A percentile compares a stretch with the other conserved stretches of the same genome.
phyloP scores from a whole-genome alignment of 2,113 vertebrate species.

The Labeo catla region DNA sequence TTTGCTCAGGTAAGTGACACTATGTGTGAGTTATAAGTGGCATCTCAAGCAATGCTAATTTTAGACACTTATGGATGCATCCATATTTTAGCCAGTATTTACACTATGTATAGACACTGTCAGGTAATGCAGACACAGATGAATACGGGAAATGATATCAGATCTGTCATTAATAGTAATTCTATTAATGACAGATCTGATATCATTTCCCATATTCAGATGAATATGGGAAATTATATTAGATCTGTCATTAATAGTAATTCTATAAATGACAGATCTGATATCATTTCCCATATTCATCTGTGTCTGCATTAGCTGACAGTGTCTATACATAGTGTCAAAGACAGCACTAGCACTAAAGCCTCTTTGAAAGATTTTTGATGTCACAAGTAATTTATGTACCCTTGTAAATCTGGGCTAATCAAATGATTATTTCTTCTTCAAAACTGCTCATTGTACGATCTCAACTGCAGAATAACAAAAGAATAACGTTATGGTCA shows the following conservation, averaged over 20 bases:
- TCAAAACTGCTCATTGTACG: too few relatives aligned
- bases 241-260: background rate
- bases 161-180: background rate
- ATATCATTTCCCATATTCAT: background rate
- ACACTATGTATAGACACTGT: too few relatives aligned
- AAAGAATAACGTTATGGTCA: background rate
- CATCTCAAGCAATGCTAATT: background rate
- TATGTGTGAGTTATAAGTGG: background rate
- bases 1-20: conserved; percentile 73
- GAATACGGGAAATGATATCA: background rate
- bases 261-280: background rate
- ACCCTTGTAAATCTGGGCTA: too few relatives aligned
- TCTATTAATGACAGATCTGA: background rate
- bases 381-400: background rate
- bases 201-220: background rate
- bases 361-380: background rate
- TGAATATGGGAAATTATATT: background rate
- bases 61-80: background rate
- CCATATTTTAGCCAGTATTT: background rate
- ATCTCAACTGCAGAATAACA: too few relatives aligned
- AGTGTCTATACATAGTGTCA: too few relatives aligned
- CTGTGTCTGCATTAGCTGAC: too few relatives aligned
- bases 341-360: background rate
- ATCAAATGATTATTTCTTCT: too few relatives aligned
- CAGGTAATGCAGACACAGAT: too few relatives aligned